Evolutionary conservation across 1,140 invertebrate genomes (phyloP).

Genomic region (Zelostemma sp.): DNA sequence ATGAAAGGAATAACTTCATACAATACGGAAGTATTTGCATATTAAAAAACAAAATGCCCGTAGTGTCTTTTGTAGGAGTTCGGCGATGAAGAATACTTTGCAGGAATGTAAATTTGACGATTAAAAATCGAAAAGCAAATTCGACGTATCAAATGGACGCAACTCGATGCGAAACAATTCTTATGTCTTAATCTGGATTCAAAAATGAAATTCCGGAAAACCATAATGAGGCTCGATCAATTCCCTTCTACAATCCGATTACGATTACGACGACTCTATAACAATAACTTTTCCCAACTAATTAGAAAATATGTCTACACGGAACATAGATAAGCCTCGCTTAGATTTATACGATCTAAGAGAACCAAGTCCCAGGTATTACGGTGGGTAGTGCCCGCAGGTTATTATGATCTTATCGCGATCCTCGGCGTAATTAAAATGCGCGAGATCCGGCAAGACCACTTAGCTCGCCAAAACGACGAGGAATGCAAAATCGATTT

Average conservation of each 20-base stretch:
- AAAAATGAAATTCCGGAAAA: too few species aligned
- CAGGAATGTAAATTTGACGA: too few species aligned
- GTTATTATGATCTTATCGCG: slow-evolving; percentile 13
- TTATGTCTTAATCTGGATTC: too few species aligned
- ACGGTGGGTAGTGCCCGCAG: slow-evolving; percentile 1
- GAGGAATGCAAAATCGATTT: slow-evolving; percentile 13
- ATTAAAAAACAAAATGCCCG: neutral
- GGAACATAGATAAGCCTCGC: neutral
- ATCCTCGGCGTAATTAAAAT: slow-evolving; percentile 11
- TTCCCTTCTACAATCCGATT: too few species aligned
- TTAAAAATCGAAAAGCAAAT: too few species aligned
- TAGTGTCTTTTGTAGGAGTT: neutral
- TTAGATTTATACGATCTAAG: slow-evolving; percentile 1
- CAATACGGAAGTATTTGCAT: neutral
- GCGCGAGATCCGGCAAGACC: slow-evolving; percentile 12
- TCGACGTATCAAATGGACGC: too few species aligned
- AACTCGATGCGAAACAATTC: too few species aligned
- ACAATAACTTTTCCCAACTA: neutral
- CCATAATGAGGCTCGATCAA: too few species aligned
- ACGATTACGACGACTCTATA: too few species aligned
- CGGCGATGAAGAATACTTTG: too few species aligned
- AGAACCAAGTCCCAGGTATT: neutral
- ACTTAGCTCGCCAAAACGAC: slow-evolving; percentile 5
- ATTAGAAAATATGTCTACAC: neutral
- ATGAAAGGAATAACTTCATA: neutral